Percentiles rank a stretch among this genome's conserved stretches.
Conservation (phyloP, 1,140 invertebrate genomes). For the Oscheius sp. region DNA sequence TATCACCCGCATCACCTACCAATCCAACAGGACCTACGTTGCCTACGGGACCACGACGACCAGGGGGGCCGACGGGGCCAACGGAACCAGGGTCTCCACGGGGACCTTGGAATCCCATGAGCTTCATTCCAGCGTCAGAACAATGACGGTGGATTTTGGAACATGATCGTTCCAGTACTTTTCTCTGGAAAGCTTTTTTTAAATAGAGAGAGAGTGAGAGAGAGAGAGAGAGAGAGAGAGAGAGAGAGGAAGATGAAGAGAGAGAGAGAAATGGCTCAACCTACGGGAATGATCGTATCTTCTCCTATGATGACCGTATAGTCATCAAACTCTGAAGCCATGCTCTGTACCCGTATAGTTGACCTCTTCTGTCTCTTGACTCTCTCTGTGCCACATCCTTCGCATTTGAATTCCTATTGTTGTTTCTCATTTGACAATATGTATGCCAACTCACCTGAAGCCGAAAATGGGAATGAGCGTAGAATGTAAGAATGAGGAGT, state of each 20-base stretch:
- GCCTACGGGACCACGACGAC: constrained; percentile 37
- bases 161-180: constrained; percentile 59
- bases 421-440: background rate
- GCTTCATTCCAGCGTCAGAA: constrained; percentile 52
- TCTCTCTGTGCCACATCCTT: background rate
- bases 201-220: background rate
- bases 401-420: background rate
- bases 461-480: background rate
- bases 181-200: constrained; percentile 46
- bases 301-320: constrained; percentile 58
- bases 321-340: constrained; percentile 45
- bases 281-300: constrained; percentile 60
- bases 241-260: background rate
- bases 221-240: background rate
- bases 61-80: constrained; percentile 47
- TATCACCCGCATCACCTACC: constrained; percentile 46
- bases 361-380: background rate
- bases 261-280: constrained; percentile 17
- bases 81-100: constrained; percentile 39
- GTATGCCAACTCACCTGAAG: background rate
- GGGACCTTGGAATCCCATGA: constrained; percentile 50
- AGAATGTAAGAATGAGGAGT: background rate
- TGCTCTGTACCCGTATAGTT: background rate
- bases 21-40: constrained; percentile 35
- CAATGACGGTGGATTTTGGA: constrained; percentile 55